A percentile compares a stretch with the other conserved stretches of the same genome.
phyloP scores from a whole-genome alignment of 2,113 vertebrate species.

The Phainopepla nitens region DNA sequence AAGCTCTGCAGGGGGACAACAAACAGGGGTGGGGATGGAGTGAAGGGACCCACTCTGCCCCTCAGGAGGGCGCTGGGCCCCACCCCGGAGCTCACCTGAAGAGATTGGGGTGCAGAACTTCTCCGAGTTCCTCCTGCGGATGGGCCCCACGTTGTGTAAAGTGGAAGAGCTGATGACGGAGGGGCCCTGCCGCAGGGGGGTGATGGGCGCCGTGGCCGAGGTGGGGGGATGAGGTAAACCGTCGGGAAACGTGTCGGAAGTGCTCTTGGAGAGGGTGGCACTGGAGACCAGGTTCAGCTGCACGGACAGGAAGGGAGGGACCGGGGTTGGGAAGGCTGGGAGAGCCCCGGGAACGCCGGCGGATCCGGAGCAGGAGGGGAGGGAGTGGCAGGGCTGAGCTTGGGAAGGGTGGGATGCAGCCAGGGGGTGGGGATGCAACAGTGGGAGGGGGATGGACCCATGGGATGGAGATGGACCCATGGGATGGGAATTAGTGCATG shows the following conservation, averaged over 20 bases:
- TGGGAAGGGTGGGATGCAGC: not conserved
- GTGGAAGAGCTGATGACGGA: conserved; percentile 96
- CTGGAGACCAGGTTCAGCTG: conserved; percentile 91
- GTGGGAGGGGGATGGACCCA: too few relatives aligned
- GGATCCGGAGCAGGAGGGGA: fast-evolving
- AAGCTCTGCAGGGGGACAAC: conserved; percentile 78
- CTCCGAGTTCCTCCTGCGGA: conserved; percentile 94
- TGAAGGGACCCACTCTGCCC: not conserved
- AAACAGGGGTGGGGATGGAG: not conserved
- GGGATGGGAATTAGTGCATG: not conserved
- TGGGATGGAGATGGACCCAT: fast-evolving
- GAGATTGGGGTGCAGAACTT: conserved; percentile 99
- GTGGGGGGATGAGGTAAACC: conserved; percentile 95
- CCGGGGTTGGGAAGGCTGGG: not conserved
- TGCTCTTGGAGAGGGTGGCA: conserved; percentile 89
- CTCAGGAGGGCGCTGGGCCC: fast-evolving
- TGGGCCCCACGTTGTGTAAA: conserved; percentile 85
- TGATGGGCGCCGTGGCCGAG: conserved; percentile 93
- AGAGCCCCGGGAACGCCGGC: fast-evolving
- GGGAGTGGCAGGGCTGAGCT: not conserved
- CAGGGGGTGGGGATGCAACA: not conserved
- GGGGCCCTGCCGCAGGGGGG: conserved; percentile 90
- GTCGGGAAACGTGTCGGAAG: conserved; percentile 89
- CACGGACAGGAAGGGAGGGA: not conserved
- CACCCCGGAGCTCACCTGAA: conserved; percentile 77